These are phyloP conservation scores for Plumapathes pennacea DNA, from an alignment of 92 coral and sea anemone species.

Conservation along the genomic window DNA sequence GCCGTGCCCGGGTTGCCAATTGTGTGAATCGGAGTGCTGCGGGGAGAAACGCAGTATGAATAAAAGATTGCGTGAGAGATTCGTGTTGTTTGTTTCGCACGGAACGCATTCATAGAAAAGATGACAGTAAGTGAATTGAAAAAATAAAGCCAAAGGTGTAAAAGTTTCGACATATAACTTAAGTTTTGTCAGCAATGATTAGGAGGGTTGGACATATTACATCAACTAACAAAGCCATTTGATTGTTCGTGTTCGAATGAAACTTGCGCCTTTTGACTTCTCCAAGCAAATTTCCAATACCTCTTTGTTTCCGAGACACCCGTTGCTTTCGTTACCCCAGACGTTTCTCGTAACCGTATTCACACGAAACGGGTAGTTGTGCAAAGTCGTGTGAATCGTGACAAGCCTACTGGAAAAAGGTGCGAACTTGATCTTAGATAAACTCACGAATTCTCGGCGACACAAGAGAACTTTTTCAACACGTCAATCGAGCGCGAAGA, in stretches of 20 bases:
- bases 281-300: no score
- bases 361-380: no score
- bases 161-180: constrained; percentile 61
- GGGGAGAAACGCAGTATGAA: constrained; percentile 30
- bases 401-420: constrained; percentile 69
- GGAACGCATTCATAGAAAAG: constrained; percentile 52
- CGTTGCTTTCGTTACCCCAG: no score
- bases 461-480: constrained; percentile 83
- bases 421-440: constrained; percentile 89
- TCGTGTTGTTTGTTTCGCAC: constrained; percentile 60
- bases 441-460: constrained; percentile 59
- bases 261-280: no score
- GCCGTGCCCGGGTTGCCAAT: constrained; percentile 79
- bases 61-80: constrained; percentile 68
- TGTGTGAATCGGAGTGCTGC: constrained; percentile 73
- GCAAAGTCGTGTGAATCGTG: constrained; percentile 62
- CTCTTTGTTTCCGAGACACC: no score
- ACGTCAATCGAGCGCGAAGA: constrained; percentile 83
- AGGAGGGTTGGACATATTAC: constrained; percentile 47
- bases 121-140: constrained; percentile 81
- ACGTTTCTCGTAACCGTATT: no score
- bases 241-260: constrained; percentile 28
- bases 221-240: constrained; percentile 20
- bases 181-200: constrained; percentile 71
- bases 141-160: constrained; percentile 70